A percentile compares a stretch with the other conserved stretches of the same genome.
These are phyloP conservation scores for Alces alces DNA, from an alignment of 2,113 vertebrate genomes.

Conservation along the genomic window DNA sequence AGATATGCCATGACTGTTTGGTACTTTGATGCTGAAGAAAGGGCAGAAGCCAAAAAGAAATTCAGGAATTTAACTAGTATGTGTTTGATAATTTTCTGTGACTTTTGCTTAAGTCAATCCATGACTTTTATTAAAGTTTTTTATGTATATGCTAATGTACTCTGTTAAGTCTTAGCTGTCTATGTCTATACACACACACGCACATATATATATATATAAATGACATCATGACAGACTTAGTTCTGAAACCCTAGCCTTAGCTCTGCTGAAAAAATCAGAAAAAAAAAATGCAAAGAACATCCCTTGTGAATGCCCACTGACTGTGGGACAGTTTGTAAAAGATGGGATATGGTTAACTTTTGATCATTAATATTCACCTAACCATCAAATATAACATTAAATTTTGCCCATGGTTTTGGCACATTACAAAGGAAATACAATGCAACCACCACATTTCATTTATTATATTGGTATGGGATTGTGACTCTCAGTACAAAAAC, in stretches of 20 bases:
- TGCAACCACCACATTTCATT: not conserved
- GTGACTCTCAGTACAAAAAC: not conserved
- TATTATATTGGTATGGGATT: not conserved
- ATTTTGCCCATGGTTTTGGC: not conserved
- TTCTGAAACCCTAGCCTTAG: not conserved
- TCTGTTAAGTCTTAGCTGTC: not conserved
- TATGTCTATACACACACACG: not conserved
- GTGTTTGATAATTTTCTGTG: constrained; percentile 44
- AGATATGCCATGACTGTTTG: constrained; percentile 98
- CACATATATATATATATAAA: too few relatives aligned
- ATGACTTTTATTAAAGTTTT: not conserved
- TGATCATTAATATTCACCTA: not conserved
- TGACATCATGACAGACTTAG: not conserved
- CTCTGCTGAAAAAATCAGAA: not conserved
- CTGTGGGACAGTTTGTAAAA: not conserved
- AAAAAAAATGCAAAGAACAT: not conserved
- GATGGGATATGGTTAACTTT: constrained; percentile 7
- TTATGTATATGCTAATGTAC: not conserved
- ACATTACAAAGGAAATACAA: not conserved
- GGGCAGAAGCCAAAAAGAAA: constrained; percentile 94
- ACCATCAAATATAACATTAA: not conserved
- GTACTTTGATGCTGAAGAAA: constrained; percentile 97
- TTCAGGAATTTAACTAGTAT: constrained; percentile 90
- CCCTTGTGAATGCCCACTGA: not conserved
- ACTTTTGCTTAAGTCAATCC: not conserved